Evolutionary conservation across 1,140 invertebrate genomes (phyloP).

Genomic region (Procambarus clarkii): DNA sequence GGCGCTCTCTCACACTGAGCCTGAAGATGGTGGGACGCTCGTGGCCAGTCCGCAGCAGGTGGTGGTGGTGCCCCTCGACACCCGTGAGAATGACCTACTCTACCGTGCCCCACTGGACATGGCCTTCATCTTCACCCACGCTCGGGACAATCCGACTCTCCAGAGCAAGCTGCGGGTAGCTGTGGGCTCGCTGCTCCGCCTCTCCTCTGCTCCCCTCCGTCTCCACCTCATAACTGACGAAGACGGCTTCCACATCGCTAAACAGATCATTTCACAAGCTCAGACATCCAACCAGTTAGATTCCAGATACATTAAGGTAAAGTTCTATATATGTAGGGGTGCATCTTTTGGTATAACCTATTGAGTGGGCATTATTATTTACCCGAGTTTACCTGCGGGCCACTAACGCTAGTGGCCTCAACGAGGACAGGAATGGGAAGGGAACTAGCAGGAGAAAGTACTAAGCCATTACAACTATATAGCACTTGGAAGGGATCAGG

Average conservation of each 20-base stretch:
- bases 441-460: too few species aligned
- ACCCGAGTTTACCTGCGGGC: too few species aligned
- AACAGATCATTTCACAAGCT: slow-evolving; percentile 78
- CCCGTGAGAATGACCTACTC: slow-evolving; percentile 46
- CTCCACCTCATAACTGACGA: slow-evolving; percentile 84
- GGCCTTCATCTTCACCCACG: slow-evolving; percentile 80
- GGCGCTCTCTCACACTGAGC: too few species aligned
- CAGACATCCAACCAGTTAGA: slow-evolving; percentile 75
- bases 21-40: too few species aligned
- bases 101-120: slow-evolving; percentile 73
- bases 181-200: slow-evolving; percentile 79
- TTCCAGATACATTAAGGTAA: slow-evolving; percentile 74
- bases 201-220: slow-evolving; percentile 78
- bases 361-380: too few species aligned
- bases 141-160: slow-evolving; percentile 79
- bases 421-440: too few species aligned
- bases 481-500: too few species aligned
- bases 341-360: too few species aligned
- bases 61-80: slow-evolving; percentile 10
- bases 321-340: not conserved
- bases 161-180: slow-evolving; percentile 79
- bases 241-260: slow-evolving; percentile 81
- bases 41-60: too few species aligned
- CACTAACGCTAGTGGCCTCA: too few species aligned
- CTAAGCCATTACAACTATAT: too few species aligned